A percentile compares a stretch with the other conserved stretches of the same genome.
Conservation (phyloP, 1,140 invertebrate genomes). For the Formica exsecta region DNA sequence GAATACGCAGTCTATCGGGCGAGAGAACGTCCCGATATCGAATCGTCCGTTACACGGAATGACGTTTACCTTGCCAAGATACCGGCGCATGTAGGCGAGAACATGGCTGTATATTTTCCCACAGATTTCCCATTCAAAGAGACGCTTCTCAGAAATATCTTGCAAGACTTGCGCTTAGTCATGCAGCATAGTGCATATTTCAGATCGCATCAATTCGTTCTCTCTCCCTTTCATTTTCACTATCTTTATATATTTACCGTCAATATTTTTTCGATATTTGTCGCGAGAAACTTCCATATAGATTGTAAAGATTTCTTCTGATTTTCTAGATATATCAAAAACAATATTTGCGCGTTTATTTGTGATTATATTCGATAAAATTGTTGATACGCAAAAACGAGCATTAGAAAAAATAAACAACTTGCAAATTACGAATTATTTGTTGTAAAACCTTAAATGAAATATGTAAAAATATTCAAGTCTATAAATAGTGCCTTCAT, state of each 20-base stretch:
- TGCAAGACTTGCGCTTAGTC: slow-evolving; percentile 51
- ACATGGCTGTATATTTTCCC: slow-evolving; percentile 73
- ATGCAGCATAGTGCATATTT: slow-evolving; percentile 14
- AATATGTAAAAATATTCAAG: background rate
- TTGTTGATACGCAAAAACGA: background rate
- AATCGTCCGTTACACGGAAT: background rate
- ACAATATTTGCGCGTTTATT: background rate
- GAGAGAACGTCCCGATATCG: slow-evolving; percentile 4
- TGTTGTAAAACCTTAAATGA: background rate
- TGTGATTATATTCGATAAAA: background rate
- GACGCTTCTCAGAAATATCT: slow-evolving; percentile 67
- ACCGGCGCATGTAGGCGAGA: slow-evolving; percentile 65
- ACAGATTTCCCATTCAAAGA: slow-evolving; percentile 36
- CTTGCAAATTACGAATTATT: background rate
- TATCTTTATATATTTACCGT: slow-evolving; percentile 9
- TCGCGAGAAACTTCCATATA: background rate
- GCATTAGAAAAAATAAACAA: background rate
- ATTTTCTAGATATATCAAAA: background rate
- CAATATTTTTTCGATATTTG: background rate
- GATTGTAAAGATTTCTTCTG: background rate
- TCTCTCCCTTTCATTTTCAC: too few relatives aligned
- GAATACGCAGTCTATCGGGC: background rate
- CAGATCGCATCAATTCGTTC: slow-evolving; percentile 5
- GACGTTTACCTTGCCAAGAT: slow-evolving; percentile 74
- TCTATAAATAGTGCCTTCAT: background rate